phyloP scores from a whole-genome alignment of 53 echinoderm and acorn worm genomes.

The Crossaster papposus region DNA sequence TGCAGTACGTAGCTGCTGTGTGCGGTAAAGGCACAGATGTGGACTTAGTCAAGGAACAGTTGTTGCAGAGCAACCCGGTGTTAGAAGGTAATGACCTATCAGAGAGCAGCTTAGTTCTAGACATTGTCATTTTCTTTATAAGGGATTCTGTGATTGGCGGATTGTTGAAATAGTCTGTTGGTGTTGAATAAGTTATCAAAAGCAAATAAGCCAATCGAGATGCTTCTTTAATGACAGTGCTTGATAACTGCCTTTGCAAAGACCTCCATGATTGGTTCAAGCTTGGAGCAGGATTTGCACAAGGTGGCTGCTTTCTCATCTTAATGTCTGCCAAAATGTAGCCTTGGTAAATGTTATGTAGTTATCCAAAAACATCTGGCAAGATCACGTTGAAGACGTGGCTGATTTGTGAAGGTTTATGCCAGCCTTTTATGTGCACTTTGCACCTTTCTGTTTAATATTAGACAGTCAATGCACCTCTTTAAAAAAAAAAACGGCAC shows the following conservation, averaged over 20 bases:
- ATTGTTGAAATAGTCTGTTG: background rate
- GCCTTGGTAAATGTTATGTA: too few relatives aligned
- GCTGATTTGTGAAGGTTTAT: too few relatives aligned
- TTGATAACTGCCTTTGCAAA: background rate
- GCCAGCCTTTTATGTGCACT: too few relatives aligned
- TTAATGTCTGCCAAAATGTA: too few relatives aligned
- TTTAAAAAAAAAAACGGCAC: too few relatives aligned
- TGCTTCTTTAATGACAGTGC: background rate
- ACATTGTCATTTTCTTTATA: too few relatives aligned
- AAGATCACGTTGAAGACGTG: too few relatives aligned
- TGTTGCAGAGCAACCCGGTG: constrained; percentile 97
- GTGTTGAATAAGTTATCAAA: background rate
- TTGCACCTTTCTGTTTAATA: background rate
- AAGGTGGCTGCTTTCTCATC: too few relatives aligned
- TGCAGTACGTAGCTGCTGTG: constrained; percentile 98
- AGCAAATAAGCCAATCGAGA: background rate
- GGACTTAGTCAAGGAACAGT: constrained; percentile 93
- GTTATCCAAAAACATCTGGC: too few relatives aligned
- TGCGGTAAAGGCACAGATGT: constrained; percentile 95
- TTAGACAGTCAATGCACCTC: background rate
- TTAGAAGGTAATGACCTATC: constrained; percentile 75
- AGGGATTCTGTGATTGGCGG: background rate
- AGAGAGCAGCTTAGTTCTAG: background rate
- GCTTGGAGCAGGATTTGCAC: too few relatives aligned
- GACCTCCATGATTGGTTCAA: background rate